phyloP scores from a whole-genome alignment of 2,888 invertebrate species.

The Zootermopsis nevadensis region DNA sequence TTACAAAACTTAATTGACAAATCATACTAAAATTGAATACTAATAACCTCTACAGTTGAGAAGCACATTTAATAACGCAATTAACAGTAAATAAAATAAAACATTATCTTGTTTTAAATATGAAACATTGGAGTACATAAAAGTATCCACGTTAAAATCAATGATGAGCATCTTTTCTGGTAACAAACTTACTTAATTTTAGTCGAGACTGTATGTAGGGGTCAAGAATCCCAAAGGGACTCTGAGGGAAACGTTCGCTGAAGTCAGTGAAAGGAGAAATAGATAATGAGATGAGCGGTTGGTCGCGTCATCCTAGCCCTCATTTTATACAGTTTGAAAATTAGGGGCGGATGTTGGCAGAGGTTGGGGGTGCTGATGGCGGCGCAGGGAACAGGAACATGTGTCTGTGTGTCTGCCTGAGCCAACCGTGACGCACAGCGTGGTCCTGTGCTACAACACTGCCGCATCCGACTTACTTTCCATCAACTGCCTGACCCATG shows the following conservation, averaged over 20 bases:
- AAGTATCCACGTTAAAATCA: no score
- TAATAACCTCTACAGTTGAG: no score
- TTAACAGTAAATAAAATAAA: no score
- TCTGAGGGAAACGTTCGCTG: background rate
- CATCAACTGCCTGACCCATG: background rate
- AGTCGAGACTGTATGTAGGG: constrained; percentile 21
- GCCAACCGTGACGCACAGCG: constrained; percentile 33
- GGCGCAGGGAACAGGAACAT: constrained; percentile 33
- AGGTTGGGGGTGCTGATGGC: background rate
- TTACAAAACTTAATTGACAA: no score
- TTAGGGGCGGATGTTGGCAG: constrained; percentile 21
- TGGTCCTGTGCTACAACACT: background rate
- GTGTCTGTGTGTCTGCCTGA: constrained; percentile 27
- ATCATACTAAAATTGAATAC: no score
- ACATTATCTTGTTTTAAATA: no score
- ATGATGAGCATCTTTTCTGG: no score
- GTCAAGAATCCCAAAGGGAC: constrained; percentile 35
- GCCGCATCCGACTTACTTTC: background rate
- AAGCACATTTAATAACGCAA: no score
- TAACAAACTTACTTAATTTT: background rate
- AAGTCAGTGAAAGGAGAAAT: constrained; percentile 26
- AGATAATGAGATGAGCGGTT: constrained; percentile 38
- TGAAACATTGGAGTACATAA: no score
- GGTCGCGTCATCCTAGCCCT: constrained; percentile 9
- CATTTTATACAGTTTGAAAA: constrained; percentile 42